A percentile compares a stretch with the other conserved stretches of the same genome.
Conservation (phyloP, 2,797 vertebrate species). For the Dipus sagitta region DNA sequence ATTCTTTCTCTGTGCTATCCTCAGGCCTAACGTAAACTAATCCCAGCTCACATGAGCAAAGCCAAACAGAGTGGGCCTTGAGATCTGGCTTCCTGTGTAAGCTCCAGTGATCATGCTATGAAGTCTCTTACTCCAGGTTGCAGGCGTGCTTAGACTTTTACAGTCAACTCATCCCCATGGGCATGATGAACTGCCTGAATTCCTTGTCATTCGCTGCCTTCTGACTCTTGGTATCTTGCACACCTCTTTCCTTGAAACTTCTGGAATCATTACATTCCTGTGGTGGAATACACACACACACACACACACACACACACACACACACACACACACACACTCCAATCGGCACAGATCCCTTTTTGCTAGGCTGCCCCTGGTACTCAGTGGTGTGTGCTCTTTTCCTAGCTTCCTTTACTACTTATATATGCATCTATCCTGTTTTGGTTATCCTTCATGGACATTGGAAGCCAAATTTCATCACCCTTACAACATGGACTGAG, state of each 20-base stretch:
- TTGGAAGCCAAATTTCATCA: too few relatives aligned
- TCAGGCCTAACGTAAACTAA: background rate
- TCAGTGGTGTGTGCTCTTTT: too few relatives aligned
- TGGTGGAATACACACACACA: too few relatives aligned
- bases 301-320: too few relatives aligned
- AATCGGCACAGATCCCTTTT: too few relatives aligned
- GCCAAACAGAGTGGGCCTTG: background rate
- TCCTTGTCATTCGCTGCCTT: background rate
- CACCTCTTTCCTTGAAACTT: background rate
- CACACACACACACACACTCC: too few relatives aligned
- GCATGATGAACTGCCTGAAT: background rate
- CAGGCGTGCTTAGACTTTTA: constrained; percentile 10
- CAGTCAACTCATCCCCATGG: background rate
- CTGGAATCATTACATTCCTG: background rate
- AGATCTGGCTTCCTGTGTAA: constrained; percentile 10
- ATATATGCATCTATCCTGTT: too few relatives aligned
- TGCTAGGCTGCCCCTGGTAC: too few relatives aligned
- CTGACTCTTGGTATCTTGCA: constrained; percentile 6
- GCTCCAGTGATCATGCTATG: background rate
- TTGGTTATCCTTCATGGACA: too few relatives aligned
- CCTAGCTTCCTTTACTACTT: background rate
- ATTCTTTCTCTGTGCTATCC: background rate
- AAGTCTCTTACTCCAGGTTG: constrained; percentile 33
- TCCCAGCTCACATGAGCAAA: background rate
- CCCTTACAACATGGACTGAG: too few relatives aligned